Evolutionary conservation across 2,888 invertebrate species (phyloP).

Genomic region (Pocota personata): DNA sequence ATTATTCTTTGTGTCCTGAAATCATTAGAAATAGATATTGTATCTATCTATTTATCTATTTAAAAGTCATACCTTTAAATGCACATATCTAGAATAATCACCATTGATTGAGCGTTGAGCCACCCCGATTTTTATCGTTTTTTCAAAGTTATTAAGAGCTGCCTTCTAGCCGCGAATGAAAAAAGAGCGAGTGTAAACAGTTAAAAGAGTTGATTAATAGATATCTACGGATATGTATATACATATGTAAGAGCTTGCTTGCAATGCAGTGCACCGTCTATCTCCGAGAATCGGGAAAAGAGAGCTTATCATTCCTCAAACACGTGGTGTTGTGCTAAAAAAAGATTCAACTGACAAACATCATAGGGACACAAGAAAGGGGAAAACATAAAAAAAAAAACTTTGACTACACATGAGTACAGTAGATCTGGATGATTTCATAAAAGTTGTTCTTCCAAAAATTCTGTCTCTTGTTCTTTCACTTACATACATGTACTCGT

Average conservation of each 20-base stretch:
- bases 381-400: neutral
- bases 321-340: conserved; percentile 1
- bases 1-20: no score
- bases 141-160: no score
- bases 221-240: no score
- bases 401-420: neutral
- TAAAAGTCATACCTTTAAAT: no score
- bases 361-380: no score
- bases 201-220: neutral
- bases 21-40: no score
- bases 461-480: no score
- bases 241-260: neutral
- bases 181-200: neutral
- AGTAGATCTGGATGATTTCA: neutral
- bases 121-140: no score
- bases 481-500: no score
- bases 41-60: no score
- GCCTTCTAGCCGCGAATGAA: neutral
- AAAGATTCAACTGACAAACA: neutral
- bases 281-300: neutral
- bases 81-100: no score
- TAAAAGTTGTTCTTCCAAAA: neutral
- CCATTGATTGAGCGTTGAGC: no score
- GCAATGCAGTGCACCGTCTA: neutral
- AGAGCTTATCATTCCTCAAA: neutral